Conservation (phyloP, 2,113 vertebrate species). For the Thinocorus orbignyianus region DNA sequence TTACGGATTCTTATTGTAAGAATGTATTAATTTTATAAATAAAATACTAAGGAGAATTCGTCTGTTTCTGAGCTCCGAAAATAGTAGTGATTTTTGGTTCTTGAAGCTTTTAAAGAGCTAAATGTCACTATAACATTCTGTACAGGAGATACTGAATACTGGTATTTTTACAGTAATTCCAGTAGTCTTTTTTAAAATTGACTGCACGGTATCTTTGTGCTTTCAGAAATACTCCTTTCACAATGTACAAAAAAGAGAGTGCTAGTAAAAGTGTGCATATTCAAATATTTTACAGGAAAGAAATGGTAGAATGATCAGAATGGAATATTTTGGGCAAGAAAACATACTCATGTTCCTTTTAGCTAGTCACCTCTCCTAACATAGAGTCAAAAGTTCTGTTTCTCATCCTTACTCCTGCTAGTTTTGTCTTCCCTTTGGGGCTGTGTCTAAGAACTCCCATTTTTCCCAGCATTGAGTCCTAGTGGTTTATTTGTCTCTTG, state of each 20-base stretch:
- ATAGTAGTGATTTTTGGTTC: background rate
- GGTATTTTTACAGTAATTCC: background rate
- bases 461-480: background rate
- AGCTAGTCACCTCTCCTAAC: background rate
- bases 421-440: background rate
- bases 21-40: background rate
- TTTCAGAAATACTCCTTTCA: background rate
- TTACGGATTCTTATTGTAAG: background rate
- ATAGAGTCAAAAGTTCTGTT: background rate
- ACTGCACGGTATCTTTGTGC: background rate
- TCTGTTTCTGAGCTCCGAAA: background rate
- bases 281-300: background rate
- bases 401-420: background rate
- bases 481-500: background rate
- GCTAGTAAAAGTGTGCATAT: background rate
- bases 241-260: background rate
- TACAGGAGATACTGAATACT: background rate
- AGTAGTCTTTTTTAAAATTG: background rate
- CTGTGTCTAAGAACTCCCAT: background rate
- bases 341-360: background rate
- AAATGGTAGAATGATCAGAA: background rate
- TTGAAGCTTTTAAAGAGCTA: background rate
- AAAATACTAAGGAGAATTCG: background rate
- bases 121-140: background rate
- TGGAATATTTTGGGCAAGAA: background rate